A percentile compares a stretch with the other conserved stretches of the same genome.
These are phyloP conservation scores for Sarcophaga caerulescens DNA, from an alignment of 2,888 invertebrate genomes.

Conservation along the genomic window DNA sequence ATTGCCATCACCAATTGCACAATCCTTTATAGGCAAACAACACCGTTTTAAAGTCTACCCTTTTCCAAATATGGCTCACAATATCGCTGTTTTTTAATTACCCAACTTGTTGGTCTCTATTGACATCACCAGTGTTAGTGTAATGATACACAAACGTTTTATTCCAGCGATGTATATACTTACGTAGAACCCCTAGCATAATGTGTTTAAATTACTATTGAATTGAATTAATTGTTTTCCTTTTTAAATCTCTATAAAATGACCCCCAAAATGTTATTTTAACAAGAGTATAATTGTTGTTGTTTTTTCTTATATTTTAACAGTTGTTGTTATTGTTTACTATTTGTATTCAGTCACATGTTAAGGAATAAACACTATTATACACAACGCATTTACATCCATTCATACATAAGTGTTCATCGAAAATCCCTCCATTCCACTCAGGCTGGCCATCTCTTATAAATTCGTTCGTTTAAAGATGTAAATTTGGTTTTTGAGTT, in stretches of 20 bases:
- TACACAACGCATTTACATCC: constrained; percentile 7
- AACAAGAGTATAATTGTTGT: background rate
- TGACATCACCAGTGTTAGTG: background rate
- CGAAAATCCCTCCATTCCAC: background rate
- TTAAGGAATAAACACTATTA: constrained; percentile 35
- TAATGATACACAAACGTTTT: background rate
- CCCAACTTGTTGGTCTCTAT: too few species aligned
- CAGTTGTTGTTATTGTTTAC: constrained; percentile 20
- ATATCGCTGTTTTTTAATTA: too few species aligned
- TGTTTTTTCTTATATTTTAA: background rate
- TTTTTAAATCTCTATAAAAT: background rate
- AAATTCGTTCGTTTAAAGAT: background rate
- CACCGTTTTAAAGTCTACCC: too few species aligned
- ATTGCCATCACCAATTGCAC: too few species aligned
- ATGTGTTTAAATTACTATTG: background rate
- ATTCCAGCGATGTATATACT: background rate
- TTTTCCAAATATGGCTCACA: too few species aligned
- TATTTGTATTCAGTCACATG: constrained; percentile 35
- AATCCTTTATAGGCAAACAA: too few species aligned
- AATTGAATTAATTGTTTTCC: background rate
- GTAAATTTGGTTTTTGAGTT: background rate
- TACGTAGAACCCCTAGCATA: background rate
- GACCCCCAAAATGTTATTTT: background rate
- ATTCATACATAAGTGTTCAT: background rate
- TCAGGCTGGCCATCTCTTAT: background rate